Conservation (phyloP, 2,113 vertebrate species). For the Petromus typicus region DNA sequence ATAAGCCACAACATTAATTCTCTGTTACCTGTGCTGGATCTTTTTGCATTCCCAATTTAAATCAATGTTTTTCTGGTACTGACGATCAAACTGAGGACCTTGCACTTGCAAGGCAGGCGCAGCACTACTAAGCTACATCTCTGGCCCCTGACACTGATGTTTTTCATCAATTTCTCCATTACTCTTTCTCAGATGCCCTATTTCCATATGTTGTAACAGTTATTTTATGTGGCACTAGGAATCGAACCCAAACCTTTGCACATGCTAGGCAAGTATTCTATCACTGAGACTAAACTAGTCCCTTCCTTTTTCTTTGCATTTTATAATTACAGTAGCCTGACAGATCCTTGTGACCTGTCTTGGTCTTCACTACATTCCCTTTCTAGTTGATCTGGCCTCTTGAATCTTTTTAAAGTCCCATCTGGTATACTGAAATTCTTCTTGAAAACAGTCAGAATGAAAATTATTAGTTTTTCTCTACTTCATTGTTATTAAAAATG, state of each 20-base stretch:
- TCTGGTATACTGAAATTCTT: slow-evolving; percentile 14
- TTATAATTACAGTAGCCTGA: neutral
- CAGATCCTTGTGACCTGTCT: neutral
- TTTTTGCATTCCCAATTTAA: slow-evolving; percentile 18
- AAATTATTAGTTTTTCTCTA: neutral
- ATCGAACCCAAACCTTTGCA: neutral
- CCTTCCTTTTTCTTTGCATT: neutral
- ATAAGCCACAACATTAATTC: neutral
- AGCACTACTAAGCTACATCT: no score
- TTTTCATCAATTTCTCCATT: neutral
- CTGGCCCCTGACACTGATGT: neutral
- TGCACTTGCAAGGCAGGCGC: no score
- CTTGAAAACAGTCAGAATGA: slow-evolving; percentile 37
- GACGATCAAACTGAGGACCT: no score
- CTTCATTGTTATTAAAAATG: neutral
- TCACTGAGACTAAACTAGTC: neutral
- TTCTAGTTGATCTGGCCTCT: slow-evolving; percentile 18
- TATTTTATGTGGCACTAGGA: neutral
- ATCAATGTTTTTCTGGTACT: neutral
- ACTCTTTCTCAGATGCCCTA: neutral
- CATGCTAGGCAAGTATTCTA: neutral
- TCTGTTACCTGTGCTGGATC: neutral
- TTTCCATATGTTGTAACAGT: neutral
- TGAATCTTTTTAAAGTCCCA: slow-evolving; percentile 26
- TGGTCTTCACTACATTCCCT: neutral